Conservation (phyloP, 1,140 invertebrate species). For the Drosophila auraria region DNA sequence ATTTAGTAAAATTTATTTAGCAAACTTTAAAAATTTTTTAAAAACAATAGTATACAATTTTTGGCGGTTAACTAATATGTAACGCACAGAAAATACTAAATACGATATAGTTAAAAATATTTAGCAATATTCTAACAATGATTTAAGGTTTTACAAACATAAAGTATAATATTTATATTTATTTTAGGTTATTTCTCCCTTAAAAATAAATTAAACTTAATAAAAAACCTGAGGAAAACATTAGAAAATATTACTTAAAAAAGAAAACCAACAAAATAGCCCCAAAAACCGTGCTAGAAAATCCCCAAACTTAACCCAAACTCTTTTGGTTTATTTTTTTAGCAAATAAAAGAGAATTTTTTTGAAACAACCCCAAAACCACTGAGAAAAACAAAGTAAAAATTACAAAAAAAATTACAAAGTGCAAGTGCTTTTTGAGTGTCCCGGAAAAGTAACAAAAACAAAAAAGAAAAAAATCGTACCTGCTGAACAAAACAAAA, state of each 20-base stretch:
- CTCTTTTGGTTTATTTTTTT: constrained; percentile 16
- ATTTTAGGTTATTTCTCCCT: too few species aligned
- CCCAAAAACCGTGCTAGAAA: constrained; percentile 6
- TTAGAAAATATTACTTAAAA: too few species aligned
- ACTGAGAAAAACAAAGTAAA: constrained; percentile 18
- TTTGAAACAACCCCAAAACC: constrained; percentile 29
- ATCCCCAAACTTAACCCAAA: constrained; percentile 23
- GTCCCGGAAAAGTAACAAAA: constrained; percentile 3
- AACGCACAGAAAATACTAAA: neutral
- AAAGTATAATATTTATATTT: too few species aligned
- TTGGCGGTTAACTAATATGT: too few species aligned
- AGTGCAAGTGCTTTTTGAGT: constrained; percentile 31
- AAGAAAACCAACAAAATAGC: too few species aligned
- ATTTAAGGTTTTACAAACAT: too few species aligned
- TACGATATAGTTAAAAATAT: too few species aligned
- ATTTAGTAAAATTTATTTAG: neutral
- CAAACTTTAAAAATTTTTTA: too few species aligned
- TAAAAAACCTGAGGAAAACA: neutral
- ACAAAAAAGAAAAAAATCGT: constrained; percentile 18
- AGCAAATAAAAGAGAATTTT: constrained; percentile 34
- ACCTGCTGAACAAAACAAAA: constrained; percentile 57
- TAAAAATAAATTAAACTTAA: too few species aligned
- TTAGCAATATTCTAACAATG: neutral
- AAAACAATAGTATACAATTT: too few species aligned
- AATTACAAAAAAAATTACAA: constrained; percentile 10